Base-by-base conservation (phyloP, 1,140 invertebrate genomes). In the Apis laboriosa region DNA sequence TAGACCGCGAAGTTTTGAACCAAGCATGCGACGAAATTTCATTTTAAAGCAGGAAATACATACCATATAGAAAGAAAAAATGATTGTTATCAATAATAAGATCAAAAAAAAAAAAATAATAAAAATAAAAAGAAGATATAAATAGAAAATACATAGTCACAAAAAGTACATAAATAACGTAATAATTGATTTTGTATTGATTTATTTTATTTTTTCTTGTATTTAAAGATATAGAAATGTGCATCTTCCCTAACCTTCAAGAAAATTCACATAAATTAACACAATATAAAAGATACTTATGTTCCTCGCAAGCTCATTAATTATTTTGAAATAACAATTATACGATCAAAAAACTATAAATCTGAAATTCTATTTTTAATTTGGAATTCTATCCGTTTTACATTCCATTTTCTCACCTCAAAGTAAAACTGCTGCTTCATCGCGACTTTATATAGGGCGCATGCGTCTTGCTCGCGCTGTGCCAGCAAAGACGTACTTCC, bases 381-480 rank as follows among this genome's bases (percentile, higher is more conserved):
- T 43, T 43, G 5, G 0, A 43, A 43, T 5, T 43, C 4, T 43
- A 43, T 43, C 34, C 34, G 5, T 43, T 7, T 43, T 43, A 43
- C 0, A 43, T 43, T 43, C 34, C 34, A 43, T 56, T 74, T 13
- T 9, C 70, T 74, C 58, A 95, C 94, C 92, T 97, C 96, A 83
- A 96, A 96, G 88, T 96, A 96, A 7, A 96, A 90, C 73, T 96
- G 96, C 89, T 97, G 96, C 75, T 92, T 95, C 93, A 96, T 95
- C 11, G 95, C 94, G 2, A 96, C 95, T 92, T 97, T 97, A 92
- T 96, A 96, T 0, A 97, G 92, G 43, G 95, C 94, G 89, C 96
- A 97, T 21, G 95, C 94, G 77, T 96, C 95, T 17, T 86, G 85
- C 1, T 89, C 68, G 11, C 92, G 89, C 2, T 90, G 83, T 1